Conservation (phyloP, 2,113 vertebrate species). For the Tympanuchus pallidicinctus region DNA sequence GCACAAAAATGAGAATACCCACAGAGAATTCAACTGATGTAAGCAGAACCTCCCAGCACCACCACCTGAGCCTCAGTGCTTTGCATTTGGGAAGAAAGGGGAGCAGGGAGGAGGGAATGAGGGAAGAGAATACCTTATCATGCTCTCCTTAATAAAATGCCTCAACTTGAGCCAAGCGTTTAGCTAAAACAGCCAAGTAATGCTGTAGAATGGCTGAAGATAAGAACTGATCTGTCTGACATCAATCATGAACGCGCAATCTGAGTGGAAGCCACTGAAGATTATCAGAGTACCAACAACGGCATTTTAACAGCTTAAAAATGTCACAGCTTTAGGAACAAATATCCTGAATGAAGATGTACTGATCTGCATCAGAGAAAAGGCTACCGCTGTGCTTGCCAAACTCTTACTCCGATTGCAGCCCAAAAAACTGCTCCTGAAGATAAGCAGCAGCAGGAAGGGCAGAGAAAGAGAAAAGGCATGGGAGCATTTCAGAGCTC, state of each 20-base stretch:
- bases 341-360: background rate
- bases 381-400: background rate
- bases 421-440: background rate
- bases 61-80: background rate
- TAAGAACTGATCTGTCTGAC: background rate
- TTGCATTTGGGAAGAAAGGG: background rate
- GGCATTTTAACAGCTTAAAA: constrained; percentile 1
- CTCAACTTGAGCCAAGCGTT: background rate
- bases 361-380: background rate
- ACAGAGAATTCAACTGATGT: background rate
- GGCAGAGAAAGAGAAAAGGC: background rate
- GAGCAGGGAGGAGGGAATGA: background rate
- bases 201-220: background rate
- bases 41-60: background rate
- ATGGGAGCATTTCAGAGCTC: background rate
- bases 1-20: background rate
- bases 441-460: background rate
- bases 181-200: background rate
- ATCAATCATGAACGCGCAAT: background rate
- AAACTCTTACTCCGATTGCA: background rate
- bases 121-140: background rate
- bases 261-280: background rate
- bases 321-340: background rate
- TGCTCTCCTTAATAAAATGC: background rate
- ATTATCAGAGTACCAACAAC: background rate